Conservation (phyloP, 2,888 invertebrate genomes). For the Aethes cnicana region DNA sequence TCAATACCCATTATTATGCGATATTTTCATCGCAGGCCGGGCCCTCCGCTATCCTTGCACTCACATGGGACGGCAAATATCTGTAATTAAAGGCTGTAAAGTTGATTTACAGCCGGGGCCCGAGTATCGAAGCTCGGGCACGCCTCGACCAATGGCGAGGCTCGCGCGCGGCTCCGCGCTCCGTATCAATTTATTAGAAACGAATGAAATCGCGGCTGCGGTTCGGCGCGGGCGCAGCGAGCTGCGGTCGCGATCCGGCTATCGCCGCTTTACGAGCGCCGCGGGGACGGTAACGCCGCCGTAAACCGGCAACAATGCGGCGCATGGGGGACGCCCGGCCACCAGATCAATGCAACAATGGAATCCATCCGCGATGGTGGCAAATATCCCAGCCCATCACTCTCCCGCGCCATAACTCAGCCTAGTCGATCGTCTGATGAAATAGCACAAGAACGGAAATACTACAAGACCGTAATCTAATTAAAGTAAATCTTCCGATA, state of each 20-base stretch:
- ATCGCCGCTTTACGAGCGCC: conserved; percentile 75
- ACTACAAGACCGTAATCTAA: conserved; percentile 36
- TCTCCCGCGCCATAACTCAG: conserved; percentile 54
- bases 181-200: conserved; percentile 81
- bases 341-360: conserved; percentile 80
- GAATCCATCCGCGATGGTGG: conserved; percentile 74
- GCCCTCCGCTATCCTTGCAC: conserved; percentile 77
- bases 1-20: conserved; percentile 82
- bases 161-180: conserved; percentile 55
- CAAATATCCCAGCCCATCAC: conserved; percentile 73
- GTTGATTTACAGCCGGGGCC: conserved; percentile 79
- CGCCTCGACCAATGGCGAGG: conserved; percentile 71
- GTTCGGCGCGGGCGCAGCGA: conserved; percentile 71
- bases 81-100: conserved; percentile 83
- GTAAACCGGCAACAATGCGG: conserved; percentile 81
- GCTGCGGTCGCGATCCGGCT: conserved; percentile 75
- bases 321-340: conserved; percentile 75
- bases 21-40: conserved; percentile 78
- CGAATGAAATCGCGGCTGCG: conserved; percentile 77
- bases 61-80: conserved; percentile 81
- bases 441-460: conserved; percentile 28
- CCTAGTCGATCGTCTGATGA: conserved; percentile 43
- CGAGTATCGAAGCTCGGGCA: conserved; percentile 71
- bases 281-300: conserved; percentile 78
- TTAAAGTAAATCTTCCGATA: conserved; percentile 36